Base-by-base conservation (phyloP, 2,797 vertebrate genomes). In the Tragopan temminckii region DNA sequence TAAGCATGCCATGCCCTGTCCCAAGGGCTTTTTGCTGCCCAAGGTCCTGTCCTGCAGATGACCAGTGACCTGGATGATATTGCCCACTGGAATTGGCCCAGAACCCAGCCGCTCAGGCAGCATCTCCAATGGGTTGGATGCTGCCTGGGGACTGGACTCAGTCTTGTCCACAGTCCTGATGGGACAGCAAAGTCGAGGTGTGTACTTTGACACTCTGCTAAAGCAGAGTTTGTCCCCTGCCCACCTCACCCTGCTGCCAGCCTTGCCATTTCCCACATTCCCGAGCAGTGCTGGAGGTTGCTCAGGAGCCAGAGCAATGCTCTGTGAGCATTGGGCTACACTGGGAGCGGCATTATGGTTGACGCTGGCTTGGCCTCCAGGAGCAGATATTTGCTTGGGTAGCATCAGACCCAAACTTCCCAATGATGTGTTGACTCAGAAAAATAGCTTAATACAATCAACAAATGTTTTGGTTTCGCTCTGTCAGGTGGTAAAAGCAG, bases 21-120 rank as follows among this genome's bases (percentile, higher is more conserved):
- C 43, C 7, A 1, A n/a, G 53, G 25, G 40, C 2, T 48, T 31
- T 40, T 59, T 13, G 58, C 33, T 27, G 45, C n/a, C 36, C 3
- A 45, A 36, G 62, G 21, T 43, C 4, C 4, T 0, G 0, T 1
- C 11, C 2, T 36, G 23, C 43, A 11, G 0, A 1, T 14, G 13
- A 0, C 33, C 20, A 40, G 9, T 53, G 61, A 42, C 13, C 23
- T 58, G 43, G 25, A 12, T 33, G 17, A 24, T 43, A 25, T 0
- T 74, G 45, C 9, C 55, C 33, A 0, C 17, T 7, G 3, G n/a
- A 45, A 21, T 2, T 12, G 78, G 52, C 25, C 31, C 45, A 29
- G 11, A 4, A 7, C 35, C 18, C 13, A 1, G 1, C 27, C 38
- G 35, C 24, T 33, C 21, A 45, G 42, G 7, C 13, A 66, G 42